Evolutionary conservation across 2,888 invertebrate species (phyloP).

Genomic region (Operophtera brumata): DNA sequence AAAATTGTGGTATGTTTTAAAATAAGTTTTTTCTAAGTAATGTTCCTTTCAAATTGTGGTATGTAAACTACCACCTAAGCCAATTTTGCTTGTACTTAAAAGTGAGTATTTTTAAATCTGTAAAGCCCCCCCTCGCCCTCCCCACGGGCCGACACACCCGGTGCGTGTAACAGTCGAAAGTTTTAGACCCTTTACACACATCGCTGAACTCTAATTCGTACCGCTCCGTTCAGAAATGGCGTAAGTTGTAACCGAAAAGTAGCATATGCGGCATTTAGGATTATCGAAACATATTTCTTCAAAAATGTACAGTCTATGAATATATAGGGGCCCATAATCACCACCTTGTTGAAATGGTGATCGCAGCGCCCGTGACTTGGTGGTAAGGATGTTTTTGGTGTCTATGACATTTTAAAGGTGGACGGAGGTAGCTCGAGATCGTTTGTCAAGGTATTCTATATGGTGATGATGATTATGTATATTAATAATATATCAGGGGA

Average conservation of each 20-base stretch:
- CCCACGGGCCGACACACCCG: slow-evolving; percentile 43
- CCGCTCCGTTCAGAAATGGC: slow-evolving; percentile 49
- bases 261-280: not conserved
- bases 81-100: slow-evolving; percentile 29
- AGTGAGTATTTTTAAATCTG: slow-evolving; percentile 54
- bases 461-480: too few species aligned
- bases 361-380: too few species aligned
- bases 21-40: too few species aligned
- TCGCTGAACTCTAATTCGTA: slow-evolving; percentile 70
- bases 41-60: not conserved
- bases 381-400: too few species aligned
- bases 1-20: too few species aligned
- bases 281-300: not conserved
- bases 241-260: slow-evolving; percentile 41
- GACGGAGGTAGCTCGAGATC: too few species aligned
- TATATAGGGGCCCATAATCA: too few species aligned
- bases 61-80: slow-evolving; percentile 13
- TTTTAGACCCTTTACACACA: slow-evolving; percentile 75
- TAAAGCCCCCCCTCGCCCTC: slow-evolving; percentile 57
- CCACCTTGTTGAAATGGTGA: too few species aligned
- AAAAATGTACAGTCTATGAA: too few species aligned
- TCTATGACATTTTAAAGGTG: too few species aligned
- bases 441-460: too few species aligned
- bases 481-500: too few species aligned
- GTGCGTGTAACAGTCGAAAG: slow-evolving; percentile 62